A percentile compares a stretch with the other conserved stretches of the same genome.
Conservation (phyloP, 2,113 vertebrate species). For the Hippolais icterina region DNA sequence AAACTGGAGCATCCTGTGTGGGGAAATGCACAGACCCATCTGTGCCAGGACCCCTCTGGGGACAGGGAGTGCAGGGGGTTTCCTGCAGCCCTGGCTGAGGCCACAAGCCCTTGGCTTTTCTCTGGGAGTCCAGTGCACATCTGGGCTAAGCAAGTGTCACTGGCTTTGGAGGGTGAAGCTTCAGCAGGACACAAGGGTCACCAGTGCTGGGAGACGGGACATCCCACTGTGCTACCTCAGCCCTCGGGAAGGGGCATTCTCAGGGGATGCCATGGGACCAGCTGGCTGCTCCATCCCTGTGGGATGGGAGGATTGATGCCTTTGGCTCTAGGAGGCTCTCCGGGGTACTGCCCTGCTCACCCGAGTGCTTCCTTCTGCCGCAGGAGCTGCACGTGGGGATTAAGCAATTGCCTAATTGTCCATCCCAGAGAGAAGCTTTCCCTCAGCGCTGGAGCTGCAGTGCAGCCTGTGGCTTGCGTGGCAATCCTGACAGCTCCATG, state of each 20-base stretch:
- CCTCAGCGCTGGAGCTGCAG: accelerated
- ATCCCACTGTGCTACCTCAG: background rate
- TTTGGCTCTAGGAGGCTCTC: background rate
- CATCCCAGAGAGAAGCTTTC: background rate
- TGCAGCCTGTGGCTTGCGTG: background rate
- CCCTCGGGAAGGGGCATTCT: accelerated
- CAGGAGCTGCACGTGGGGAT: background rate
- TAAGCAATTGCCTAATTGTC: background rate
- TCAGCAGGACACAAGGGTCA: background rate
- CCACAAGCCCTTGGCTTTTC: accelerated
- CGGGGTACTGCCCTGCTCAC: background rate
- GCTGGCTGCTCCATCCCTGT: background rate
- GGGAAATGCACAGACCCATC: background rate
- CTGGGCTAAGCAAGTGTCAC: background rate
- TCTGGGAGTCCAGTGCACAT: background rate
- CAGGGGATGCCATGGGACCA: background rate
- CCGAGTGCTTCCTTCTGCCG: accelerated
- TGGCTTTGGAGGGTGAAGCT: background rate
- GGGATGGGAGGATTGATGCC: background rate
- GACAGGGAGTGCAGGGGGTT: background rate
- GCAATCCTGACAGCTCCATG: background rate
- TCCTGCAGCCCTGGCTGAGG: background rate
- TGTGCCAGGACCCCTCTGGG: background rate
- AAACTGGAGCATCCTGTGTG: background rate
- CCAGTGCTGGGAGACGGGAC: background rate